Conservation (phyloP, 2,113 vertebrate species). For the Myrmecophaga tridactyla region DNA sequence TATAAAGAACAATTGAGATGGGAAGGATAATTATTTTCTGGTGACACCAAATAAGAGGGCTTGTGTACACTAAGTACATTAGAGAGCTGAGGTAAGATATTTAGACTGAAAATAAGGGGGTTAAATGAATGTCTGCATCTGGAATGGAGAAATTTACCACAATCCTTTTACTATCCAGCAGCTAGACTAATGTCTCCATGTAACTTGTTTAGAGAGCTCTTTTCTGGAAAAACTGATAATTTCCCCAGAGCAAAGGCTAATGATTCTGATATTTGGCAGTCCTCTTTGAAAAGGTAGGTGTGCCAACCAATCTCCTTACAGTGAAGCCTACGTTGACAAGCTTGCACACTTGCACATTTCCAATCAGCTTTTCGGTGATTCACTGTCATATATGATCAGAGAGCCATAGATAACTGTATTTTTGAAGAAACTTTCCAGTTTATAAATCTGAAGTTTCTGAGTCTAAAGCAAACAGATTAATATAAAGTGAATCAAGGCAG, state of each 20-base stretch:
- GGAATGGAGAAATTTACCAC: neutral
- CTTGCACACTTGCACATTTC: neutral
- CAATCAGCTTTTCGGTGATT: neutral
- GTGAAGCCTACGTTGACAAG: neutral
- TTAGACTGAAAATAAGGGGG: neutral
- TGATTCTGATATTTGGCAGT: neutral
- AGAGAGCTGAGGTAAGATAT: neutral
- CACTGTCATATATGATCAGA: neutral
- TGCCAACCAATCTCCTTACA: neutral
- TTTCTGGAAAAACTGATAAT: neutral
- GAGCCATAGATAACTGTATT: neutral
- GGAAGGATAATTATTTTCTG: slow-evolving; percentile 6
- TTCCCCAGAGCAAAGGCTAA: neutral
- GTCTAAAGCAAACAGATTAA: slow-evolving; percentile 26
- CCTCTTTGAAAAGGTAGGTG: neutral
- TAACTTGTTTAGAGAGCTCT: neutral
- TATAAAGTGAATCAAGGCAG: neutral
- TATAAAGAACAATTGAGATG: slow-evolving; percentile 1
- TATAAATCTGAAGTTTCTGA: neutral
- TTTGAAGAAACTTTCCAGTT: neutral
- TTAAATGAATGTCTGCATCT: neutral
- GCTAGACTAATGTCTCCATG: neutral
- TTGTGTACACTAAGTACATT: neutral
- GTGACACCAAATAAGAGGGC: neutral
- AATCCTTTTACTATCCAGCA: neutral